Evolutionary conservation across 2,797 vertebrate species (phyloP).

Genomic region (Amphiprion clarkii): DNA sequence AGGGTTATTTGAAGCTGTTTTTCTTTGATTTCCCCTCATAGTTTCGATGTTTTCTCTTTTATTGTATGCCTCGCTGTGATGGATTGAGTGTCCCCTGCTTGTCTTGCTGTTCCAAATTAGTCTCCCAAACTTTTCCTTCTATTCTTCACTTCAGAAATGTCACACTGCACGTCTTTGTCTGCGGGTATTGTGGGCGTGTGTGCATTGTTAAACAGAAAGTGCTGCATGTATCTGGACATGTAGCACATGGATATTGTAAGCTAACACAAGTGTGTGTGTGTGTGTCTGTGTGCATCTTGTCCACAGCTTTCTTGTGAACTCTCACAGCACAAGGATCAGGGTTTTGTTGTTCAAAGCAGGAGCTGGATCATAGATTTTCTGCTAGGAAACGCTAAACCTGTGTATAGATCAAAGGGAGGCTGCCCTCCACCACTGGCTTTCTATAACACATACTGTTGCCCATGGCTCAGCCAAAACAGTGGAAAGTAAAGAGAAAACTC

Average conservation of each 20-base stretch:
- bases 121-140: slow-evolving; percentile 39
- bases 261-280: not conserved
- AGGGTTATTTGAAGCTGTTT: slow-evolving; percentile 61
- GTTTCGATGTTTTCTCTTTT: slow-evolving; percentile 60
- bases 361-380: slow-evolving; percentile 65
- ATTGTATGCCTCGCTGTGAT: slow-evolving; percentile 34
- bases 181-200: not conserved
- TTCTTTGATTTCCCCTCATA: slow-evolving; percentile 62
- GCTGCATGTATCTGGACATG: not conserved
- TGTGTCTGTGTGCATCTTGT: not conserved
- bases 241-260: slow-evolving; percentile 14
- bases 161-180: slow-evolving; percentile 5
- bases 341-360: slow-evolving; percentile 67
- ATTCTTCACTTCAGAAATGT: slow-evolving; percentile 34
- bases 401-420: slow-evolving; percentile 61
- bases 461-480: slow-evolving; percentile 49
- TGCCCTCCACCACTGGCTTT: slow-evolving; percentile 47
- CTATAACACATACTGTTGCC: slow-evolving; percentile 47
- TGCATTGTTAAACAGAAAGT: not conserved
- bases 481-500: slow-evolving; percentile 40
- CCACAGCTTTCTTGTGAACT: slow-evolving; percentile 28
- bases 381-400: slow-evolving; percentile 54
- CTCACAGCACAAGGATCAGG: slow-evolving; percentile 24
- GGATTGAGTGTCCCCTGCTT: slow-evolving; percentile 44
- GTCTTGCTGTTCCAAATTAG: slow-evolving; percentile 38